A percentile compares a stretch with the other conserved stretches of the same genome.
phyloP scores from a whole-genome alignment of 2,797 vertebrate genomes.

The Falco columbarius region DNA sequence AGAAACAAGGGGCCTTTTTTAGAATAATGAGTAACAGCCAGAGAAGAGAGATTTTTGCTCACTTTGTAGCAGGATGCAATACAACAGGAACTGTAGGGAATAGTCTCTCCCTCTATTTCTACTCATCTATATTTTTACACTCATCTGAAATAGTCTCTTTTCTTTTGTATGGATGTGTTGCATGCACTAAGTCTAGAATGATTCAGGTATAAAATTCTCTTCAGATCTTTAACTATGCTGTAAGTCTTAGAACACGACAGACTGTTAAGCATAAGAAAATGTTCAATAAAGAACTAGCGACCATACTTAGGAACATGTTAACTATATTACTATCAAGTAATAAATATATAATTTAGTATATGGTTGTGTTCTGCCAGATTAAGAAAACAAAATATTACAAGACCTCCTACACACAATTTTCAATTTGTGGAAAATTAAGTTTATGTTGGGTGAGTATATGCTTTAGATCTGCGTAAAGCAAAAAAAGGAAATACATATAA shows the following conservation, averaged over 20 bases:
- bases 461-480: neutral
- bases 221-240: neutral
- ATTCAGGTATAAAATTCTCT: neutral
- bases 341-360: neutral
- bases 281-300: neutral
- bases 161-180: neutral
- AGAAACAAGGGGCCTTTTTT: neutral
- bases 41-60: neutral
- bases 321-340: neutral
- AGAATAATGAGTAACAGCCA: neutral
- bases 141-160: neutral
- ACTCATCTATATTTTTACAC: neutral
- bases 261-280: accelerated
- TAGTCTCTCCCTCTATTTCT: neutral
- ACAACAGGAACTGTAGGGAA: neutral
- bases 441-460: neutral
- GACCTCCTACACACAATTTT: neutral
- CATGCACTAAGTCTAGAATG: neutral
- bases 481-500: neutral
- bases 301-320: neutral
- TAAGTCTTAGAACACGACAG: neutral
- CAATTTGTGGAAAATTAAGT: neutral
- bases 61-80: neutral
- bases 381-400: neutral
- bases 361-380: neutral